These are phyloP conservation scores for Columba livia DNA, from an alignment of 2,113 vertebrate genomes.

Conservation along the genomic window DNA sequence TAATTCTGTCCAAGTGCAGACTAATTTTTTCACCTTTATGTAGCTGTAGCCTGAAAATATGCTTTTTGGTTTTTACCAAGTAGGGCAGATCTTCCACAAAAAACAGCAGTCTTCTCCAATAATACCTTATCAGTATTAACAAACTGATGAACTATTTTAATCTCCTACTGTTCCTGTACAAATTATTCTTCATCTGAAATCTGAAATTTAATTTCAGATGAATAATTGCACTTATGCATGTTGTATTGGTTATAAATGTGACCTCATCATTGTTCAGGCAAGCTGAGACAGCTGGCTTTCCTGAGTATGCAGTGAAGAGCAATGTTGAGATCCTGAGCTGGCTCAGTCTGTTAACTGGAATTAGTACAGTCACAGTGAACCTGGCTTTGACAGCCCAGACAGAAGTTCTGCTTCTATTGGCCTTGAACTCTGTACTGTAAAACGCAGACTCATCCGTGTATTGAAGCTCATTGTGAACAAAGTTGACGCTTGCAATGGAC, in stretches of 20 bases:
- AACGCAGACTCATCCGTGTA: accelerated
- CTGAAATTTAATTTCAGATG: neutral
- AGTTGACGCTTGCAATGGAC: accelerated
- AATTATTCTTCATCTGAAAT: neutral
- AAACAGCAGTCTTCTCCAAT: neutral
- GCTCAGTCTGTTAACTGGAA: neutral
- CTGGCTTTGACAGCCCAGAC: neutral
- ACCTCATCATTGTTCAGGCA: neutral
- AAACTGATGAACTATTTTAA: neutral
- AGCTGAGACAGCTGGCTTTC: neutral
- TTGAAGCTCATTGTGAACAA: neutral
- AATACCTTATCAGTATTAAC: neutral
- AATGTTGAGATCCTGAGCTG: neutral
- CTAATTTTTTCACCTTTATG: constrained; percentile 4
- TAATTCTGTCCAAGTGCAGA: neutral
- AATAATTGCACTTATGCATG: neutral
- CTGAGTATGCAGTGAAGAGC: neutral
- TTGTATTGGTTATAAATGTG: neutral
- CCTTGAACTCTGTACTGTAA: neutral
- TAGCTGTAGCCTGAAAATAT: neutral
- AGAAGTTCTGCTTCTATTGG: neutral
- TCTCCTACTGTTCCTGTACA: neutral
- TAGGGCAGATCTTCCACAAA: neutral
- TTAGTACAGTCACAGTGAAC: neutral
- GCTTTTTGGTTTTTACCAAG: neutral